Conservation (phyloP, 2,797 vertebrate genomes). For the Melanotaenia boesemani region DNA sequence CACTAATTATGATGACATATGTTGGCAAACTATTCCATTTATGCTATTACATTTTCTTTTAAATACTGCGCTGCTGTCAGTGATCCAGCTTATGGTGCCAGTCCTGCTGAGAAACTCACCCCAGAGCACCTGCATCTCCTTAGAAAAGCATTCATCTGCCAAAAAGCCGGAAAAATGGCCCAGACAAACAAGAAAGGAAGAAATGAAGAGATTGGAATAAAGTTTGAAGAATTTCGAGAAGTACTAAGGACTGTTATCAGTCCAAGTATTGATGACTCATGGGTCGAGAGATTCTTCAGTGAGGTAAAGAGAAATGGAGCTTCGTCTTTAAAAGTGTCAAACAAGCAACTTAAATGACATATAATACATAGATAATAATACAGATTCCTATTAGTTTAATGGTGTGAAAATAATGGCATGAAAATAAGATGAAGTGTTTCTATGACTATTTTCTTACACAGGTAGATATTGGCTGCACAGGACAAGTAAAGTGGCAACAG, state of each 20-base stretch:
- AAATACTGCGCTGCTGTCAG: constrained; percentile 29
- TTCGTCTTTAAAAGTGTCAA: neutral
- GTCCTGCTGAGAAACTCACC: constrained; percentile 66
- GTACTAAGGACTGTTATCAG: constrained; percentile 58
- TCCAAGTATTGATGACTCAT: constrained; percentile 43
- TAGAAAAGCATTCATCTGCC: constrained; percentile 57
- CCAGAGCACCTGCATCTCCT: constrained; percentile 65
- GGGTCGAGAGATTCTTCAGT: constrained; percentile 69
- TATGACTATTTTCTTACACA: constrained; percentile 31
- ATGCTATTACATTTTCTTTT: constrained; percentile 1
- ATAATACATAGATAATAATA: neutral
- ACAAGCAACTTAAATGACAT: neutral
- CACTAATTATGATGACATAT: neutral
- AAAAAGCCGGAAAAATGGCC: neutral
- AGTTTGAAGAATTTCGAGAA: constrained; percentile 69
- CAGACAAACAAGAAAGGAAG: neutral
- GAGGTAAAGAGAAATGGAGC: constrained; percentile 62
- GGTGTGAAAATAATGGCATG: too few relatives aligned
- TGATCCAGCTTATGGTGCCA: constrained; percentile 47
- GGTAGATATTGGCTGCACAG: constrained; percentile 66
- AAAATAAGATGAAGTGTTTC: too few relatives aligned
- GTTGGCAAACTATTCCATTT: neutral
- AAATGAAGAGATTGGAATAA: constrained; percentile 40
- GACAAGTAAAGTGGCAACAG: constrained; percentile 68
- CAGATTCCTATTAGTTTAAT: neutral